A percentile compares a stretch with the other conserved stretches of the same genome.
Evolutionary conservation across 2,888 invertebrate species (phyloP).

Genomic region (Alcis repandata): DNA sequence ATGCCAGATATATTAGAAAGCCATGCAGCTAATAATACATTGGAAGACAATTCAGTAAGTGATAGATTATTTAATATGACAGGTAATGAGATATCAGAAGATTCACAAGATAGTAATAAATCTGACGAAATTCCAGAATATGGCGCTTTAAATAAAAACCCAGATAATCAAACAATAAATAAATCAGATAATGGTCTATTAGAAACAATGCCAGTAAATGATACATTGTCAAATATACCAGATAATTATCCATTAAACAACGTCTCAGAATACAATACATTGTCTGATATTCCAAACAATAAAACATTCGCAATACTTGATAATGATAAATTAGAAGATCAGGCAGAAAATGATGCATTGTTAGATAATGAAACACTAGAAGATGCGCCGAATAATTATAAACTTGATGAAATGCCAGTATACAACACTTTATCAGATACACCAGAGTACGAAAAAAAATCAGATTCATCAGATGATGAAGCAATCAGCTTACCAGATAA

Average conservation of each 20-base stretch:
- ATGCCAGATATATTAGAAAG: background rate
- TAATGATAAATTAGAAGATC: background rate
- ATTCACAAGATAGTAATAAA: background rate
- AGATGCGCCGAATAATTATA: background rate
- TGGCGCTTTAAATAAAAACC: no score
- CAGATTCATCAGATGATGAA: background rate
- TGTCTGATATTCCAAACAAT: no score
- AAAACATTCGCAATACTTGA: no score
- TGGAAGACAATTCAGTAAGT: background rate
- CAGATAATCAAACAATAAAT: background rate
- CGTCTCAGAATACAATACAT: background rate
- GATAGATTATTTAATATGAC: background rate
- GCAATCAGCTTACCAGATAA: background rate
- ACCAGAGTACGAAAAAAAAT: background rate
- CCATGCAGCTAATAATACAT: no score
- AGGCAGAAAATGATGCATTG: background rate
- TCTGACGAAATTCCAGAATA: background rate
- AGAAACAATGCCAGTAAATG: background rate
- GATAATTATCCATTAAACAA: background rate
- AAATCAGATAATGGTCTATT: background rate
- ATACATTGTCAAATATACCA: background rate
- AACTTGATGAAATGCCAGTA: background rate
- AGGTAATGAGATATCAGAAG: no score
- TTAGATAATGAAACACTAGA: constrained; percentile 1
- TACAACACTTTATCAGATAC: background rate